Evolutionary conservation across 2,113 vertebrate species (phyloP).

Genomic region (Stigmatopora argus): DNA sequence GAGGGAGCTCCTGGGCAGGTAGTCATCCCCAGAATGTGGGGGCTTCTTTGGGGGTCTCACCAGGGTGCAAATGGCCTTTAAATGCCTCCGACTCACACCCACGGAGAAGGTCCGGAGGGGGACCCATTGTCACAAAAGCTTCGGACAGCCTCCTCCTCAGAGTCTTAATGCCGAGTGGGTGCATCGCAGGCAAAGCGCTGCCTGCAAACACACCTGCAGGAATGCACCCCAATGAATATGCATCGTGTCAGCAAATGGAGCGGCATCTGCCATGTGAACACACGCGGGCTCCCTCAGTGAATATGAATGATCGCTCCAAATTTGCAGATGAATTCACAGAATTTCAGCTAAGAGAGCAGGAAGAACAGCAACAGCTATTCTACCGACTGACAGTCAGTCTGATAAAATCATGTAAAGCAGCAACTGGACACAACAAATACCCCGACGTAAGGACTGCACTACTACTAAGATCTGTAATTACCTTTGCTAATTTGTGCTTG

Average conservation of each 20-base stretch:
- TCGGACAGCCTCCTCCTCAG: slow-evolving; percentile 30
- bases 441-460: not conserved
- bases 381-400: slow-evolving; percentile 25
- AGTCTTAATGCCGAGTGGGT: slow-evolving; percentile 61
- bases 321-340: slow-evolving; percentile 43
- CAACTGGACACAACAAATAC: not conserved
- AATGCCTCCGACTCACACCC: slow-evolving; percentile 62
- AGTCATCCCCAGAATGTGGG: slow-evolving; percentile 72
- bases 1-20: slow-evolving; percentile 70
- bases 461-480: not conserved
- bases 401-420: slow-evolving; percentile 14
- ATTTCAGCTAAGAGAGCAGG: slow-evolving; percentile 22
- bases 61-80: slow-evolving; percentile 59
- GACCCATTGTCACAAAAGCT: slow-evolving; percentile 58
- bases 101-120: slow-evolving; percentile 47
- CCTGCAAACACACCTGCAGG: slow-evolving; percentile 63
- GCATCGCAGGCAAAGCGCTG: slow-evolving; percentile 52
- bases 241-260: slow-evolving; percentile 45
- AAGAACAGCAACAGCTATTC: slow-evolving; percentile 17
- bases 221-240: slow-evolving; percentile 56
- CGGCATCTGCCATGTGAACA: slow-evolving; percentile 59
- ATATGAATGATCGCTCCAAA: slow-evolving; percentile 49
- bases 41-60: slow-evolving; percentile 54
- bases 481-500: not conserved
- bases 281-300: slow-evolving; percentile 43